phyloP scores from a whole-genome alignment of 2,888 invertebrate species.

The Reticulitermes lucifugus region DNA sequence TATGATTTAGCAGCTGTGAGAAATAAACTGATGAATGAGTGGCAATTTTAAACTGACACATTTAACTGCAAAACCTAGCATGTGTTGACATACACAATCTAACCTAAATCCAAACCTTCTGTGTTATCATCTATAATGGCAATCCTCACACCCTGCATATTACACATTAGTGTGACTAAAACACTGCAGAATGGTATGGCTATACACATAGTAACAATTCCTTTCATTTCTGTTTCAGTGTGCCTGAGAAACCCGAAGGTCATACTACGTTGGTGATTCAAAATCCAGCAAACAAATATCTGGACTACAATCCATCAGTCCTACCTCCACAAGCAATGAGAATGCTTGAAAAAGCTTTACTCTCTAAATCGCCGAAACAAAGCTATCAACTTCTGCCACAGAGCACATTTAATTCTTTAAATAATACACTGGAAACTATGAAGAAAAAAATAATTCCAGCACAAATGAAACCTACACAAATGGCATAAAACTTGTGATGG shows the following conservation, averaged over 20 bases:
- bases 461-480: not conserved
- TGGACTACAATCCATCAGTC: constrained; percentile 33
- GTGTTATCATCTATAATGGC: too few species aligned
- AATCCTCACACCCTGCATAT: too few species aligned
- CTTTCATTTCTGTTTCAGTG: not conserved
- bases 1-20: too few species aligned
- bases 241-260: not conserved
- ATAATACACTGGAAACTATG: not conserved
- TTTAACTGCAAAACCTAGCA: too few species aligned
- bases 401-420: constrained; percentile 4
- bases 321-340: constrained; percentile 72
- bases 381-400: constrained; percentile 32
- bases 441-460: constrained; percentile 19
- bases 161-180: too few species aligned
- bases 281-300: constrained; percentile 35
- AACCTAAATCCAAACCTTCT: too few species aligned
- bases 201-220: too few species aligned
- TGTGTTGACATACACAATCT: too few species aligned
- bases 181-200: too few species aligned
- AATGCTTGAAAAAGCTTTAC: constrained; percentile 73
- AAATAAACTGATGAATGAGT: too few species aligned
- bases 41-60: too few species aligned
- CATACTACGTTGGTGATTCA: constrained; percentile 29
- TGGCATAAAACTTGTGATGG: not conserved
- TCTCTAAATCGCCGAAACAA: constrained; percentile 57